Evolutionary conservation across 2,113 vertebrate genomes (phyloP), one percentile per base, ranked within the genome.

Genomic region (Acrocephalus arundinaceus): DNA sequence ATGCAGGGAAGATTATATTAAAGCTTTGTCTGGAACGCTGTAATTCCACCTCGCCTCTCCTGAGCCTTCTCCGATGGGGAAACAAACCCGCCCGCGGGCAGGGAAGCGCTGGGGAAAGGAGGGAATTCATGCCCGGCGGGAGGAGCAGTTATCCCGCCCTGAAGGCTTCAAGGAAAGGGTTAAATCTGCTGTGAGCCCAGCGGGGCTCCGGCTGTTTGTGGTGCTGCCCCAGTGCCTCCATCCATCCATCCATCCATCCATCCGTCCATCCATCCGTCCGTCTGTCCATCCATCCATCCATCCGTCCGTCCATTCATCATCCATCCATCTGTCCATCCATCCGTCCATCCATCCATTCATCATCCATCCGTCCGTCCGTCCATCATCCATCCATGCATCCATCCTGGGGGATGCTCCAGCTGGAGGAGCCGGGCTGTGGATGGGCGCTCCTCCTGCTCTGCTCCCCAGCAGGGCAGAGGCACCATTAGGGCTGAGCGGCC

Each of bases 21-120:
- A 45, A 39, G 94, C 89, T 93, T 85, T 85, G 85, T 90, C 85
- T 83, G 87, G 45, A 13, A 68, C 5, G 85, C 93, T 73, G 78
- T 70, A 51, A 90, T 96, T 93, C 85, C 89, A 35, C 31, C 71
- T 81, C 20, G 58, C 54, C 12, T 43, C 83, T 35, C 90, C 71
- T 3, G 63, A 80, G 92, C 79, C 67, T 39, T 59, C 87, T 55
- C n/a, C 7, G 0, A 0, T 0, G 52, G 13, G 13, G 84, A 71
- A 89, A 67, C 51, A 9, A 5, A 37, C 21, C 85, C 8, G 58
- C 75, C 75, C 0, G 1, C 67, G 9, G 72, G 91, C 80, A 17
- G 37, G 70, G 71, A 9, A 62, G 75, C 0, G 31, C 18, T 2
- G 73, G 74, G n/a, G n/a, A 15, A 15, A 49, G 37, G 61, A 7